Evolutionary conservation across 2,797 vertebrate species (phyloP), one percentile per base, ranked within the genome.

Genomic region (Rhynchonycteris naso): DNA sequence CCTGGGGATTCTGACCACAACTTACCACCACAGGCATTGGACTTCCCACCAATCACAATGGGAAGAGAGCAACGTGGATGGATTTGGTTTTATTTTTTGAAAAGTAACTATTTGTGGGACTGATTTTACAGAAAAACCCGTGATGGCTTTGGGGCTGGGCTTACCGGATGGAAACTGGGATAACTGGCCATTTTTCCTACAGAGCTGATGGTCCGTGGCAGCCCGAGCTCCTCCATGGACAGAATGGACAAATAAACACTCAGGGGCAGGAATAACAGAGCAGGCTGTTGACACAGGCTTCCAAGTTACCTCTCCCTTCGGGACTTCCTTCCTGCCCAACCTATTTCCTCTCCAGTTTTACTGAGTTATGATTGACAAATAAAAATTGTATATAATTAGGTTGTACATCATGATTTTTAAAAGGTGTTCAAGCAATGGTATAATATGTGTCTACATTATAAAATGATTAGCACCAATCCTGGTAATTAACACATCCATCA

Each of bases 121-220:
- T 66, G 38, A 19, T 54, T 58, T 82, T 24, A 38, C 3, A 59
- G 61, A 93, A 88, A 66, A 33, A 24, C 10, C 11, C 7, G 2
- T 0, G 16, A 22, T 16, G 24, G 7, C 12, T 43, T 24, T 2
- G 15, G 54, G 33, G 16, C 7, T 72, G 33, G 11, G 26, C 86
- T 83, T 79, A 24, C 8, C 66, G 54, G 14, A 30, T 82, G 75
- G 71, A 24, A 1, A 1, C 7, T 21, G 7, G 33, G 38, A 56
- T 19, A 10, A 24, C 4, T 8, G 9, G n/a, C 1, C 13, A 4
- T 52, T 21, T 35, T n/a, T 35, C 19, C 58, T 30, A 7, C 0
- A 0, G 58, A 65, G 24, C 50, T 65, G 52, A 54, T 19, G 8
- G 0, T 16, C 6, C 24, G 14, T 35, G 56, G 47, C 6, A 30